Evolutionary conservation across 2,797 vertebrate species (phyloP).

Genomic region (Schizothorax lantsangensis): DNA sequence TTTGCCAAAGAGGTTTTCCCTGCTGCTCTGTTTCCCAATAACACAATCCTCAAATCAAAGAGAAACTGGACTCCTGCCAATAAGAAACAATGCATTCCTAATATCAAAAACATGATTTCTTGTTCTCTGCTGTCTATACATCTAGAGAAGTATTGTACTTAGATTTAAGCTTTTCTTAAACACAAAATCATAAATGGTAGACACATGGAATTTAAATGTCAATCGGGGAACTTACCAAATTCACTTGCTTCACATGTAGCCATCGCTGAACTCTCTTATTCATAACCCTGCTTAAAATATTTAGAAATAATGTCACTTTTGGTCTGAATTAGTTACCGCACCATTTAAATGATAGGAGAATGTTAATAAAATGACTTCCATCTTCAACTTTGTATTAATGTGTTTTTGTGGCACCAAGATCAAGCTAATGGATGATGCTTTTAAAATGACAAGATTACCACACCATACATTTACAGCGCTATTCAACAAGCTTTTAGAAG

Average conservation of each 20-base stretch:
- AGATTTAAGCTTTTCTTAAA: neutral
- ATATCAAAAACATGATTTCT: constrained; percentile 24
- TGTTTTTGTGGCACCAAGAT: constrained; percentile 34
- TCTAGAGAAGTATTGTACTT: neutral
- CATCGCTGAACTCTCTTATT: constrained; percentile 33
- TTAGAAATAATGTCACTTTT: constrained; percentile 38
- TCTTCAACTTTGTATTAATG: constrained; percentile 40
- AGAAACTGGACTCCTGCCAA: constrained; percentile 47
- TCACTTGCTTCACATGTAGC: constrained; percentile 42
- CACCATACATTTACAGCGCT: constrained; percentile 27
- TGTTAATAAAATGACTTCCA: constrained; percentile 27
- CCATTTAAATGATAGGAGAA: constrained; percentile 26
- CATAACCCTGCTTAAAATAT: constrained; percentile 31
- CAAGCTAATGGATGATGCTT: constrained; percentile 40
- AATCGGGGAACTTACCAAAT: constrained; percentile 48
- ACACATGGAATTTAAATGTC: neutral
- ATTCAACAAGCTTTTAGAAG: constrained; percentile 47
- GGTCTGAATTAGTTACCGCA: constrained; percentile 5
- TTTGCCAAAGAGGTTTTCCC: constrained; percentile 72
- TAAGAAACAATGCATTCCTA: constrained; percentile 28
- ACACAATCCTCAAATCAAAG: constrained; percentile 62
- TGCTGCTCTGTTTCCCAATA: constrained; percentile 69
- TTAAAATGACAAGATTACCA: constrained; percentile 48
- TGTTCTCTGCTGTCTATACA: constrained; percentile 7
- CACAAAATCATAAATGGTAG: neutral